Conservation (phyloP, 2,888 invertebrate genomes). For the Agonopterix heracliana region DNA sequence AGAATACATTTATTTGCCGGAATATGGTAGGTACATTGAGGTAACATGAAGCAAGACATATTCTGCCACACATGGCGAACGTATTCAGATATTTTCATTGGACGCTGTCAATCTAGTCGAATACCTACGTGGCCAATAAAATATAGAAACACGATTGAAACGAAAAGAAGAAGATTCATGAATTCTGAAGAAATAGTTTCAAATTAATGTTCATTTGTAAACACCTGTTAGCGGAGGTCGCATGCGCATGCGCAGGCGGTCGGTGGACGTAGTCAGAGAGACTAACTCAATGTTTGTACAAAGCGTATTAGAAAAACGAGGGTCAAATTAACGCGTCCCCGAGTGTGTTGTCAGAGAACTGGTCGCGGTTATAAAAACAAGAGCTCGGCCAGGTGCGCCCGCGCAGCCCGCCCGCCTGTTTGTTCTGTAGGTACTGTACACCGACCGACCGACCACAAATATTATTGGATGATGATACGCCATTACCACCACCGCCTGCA, state of each 20-base stretch:
- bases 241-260: slow-evolving; percentile 1
- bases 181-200: no score
- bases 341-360: slow-evolving; percentile 43
- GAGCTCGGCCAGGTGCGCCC: slow-evolving; percentile 31
- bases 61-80: no score
- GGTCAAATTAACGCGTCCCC: slow-evolving; percentile 48
- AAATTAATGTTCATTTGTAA: no score
- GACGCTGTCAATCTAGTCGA: no score
- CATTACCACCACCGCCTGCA: slow-evolving; percentile 21
- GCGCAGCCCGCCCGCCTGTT: neutral
- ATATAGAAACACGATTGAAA: no score
- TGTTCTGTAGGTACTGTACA: neutral
- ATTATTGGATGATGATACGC: slow-evolving; percentile 60
- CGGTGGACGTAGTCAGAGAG: no score
- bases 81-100: no score
- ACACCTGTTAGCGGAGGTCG: neutral
- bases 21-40: no score
- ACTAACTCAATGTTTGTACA: slow-evolving; percentile 21
- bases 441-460: slow-evolving; percentile 30
- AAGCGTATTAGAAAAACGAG: slow-evolving; percentile 44
- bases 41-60: no score
- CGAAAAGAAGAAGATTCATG: no score
- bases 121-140: no score
- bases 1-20: no score
- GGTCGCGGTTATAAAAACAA: slow-evolving; percentile 49